Conservation (phyloP, 2,797 vertebrate genomes). For the Scyliorhinus canicula region DNA sequence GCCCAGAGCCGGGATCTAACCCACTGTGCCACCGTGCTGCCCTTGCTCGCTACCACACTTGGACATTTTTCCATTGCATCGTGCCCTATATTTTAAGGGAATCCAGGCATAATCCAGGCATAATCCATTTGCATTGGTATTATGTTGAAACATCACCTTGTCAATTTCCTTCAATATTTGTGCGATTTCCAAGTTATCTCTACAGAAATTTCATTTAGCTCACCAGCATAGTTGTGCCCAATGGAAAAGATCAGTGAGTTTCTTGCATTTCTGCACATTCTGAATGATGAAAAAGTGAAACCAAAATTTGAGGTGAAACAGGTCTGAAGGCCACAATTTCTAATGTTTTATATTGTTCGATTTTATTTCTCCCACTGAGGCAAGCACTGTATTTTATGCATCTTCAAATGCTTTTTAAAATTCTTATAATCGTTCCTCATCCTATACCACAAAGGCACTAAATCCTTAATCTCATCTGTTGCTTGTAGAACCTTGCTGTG, state of each 20-base stretch:
- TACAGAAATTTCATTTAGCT: neutral
- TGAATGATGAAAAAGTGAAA: neutral
- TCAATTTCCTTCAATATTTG: too few species aligned
- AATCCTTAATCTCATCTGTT: constrained; percentile 25
- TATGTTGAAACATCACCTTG: too few species aligned
- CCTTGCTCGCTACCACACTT: too few species aligned
- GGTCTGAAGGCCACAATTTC: neutral
- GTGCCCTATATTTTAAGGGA: too few species aligned
- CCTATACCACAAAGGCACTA: neutral
- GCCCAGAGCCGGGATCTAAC: too few species aligned
- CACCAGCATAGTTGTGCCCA: neutral
- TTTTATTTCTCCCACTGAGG: neutral
- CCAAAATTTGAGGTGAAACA: neutral
- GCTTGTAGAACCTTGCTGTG: neutral
- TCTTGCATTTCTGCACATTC: neutral
- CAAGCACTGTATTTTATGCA: neutral
- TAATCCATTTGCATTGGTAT: too few species aligned
- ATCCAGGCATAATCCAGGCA: too few species aligned
- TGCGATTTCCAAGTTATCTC: neutral
- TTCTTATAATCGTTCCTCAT: neutral
- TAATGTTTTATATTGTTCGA: neutral
- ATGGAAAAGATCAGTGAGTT: neutral
- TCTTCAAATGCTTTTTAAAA: neutral
- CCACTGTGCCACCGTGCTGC: too few species aligned
- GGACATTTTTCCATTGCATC: too few species aligned